Base-by-base conservation (phyloP, 2,888 invertebrate genomes). In the Torymus texanus region DNA sequence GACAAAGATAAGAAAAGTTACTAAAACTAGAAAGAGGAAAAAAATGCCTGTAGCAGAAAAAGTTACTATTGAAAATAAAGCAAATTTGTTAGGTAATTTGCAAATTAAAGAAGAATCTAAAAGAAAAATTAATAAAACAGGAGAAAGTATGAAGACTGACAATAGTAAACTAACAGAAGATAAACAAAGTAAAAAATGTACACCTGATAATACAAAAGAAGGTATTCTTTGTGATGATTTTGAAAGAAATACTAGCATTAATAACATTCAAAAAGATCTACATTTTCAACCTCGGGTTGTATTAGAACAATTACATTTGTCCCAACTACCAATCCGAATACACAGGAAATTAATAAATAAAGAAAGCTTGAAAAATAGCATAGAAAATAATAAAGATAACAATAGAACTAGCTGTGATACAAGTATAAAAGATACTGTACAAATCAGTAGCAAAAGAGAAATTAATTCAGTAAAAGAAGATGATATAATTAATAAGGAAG, bases 211-310 rank as follows among this genome's bases (percentile, higher is more conserved):
- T 29, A 55, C 41, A 13, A 72, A 55, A 21, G 14, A 21, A 24
- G 24, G 4, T n/a, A 2, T n/a, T 11, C 53, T 12, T 0, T n/a
- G n/a, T 13, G 68, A 80, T 24, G 63, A 68, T 14, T n/a, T 29
- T 75, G 75, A 73, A 65, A 79, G 81, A 18, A 82, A 82, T 14
- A 82, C 83, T 66, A 84, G 87, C 67, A 83, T 89, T 53, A 86
- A 88, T 75, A 85, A 82, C 63, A 81, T 86, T 67, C 85, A 85
- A 70, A 87, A 86, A 55, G 84, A 88, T 83, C 86, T 86, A 79
- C 81, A 86, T 72, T 84, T 89, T n/a, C 90, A 90, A 63, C 90
- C 90, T 0, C 84, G 90, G 72, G 90, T 90, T 0, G 86, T 90
- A n/a, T 78, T 90, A 24, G 90, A 89, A 73, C 89, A 88, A 78